phyloP scores from a whole-genome alignment of 35 echinoderm and acorn worm species.

The Amphiura filiformis region DNA sequence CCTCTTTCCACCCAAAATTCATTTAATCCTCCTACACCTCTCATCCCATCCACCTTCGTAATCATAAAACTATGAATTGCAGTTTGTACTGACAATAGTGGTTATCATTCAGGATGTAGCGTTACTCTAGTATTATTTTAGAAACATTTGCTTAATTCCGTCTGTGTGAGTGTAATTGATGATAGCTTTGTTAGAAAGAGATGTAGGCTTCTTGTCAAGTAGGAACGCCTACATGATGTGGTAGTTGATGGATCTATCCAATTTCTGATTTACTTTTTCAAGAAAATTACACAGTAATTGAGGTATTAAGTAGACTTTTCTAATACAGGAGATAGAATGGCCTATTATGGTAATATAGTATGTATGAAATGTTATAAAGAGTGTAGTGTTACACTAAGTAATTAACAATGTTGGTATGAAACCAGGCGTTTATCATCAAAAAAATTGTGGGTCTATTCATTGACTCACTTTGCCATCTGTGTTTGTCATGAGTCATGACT shows the following conservation, averaged over 20 bases:
- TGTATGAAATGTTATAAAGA: not conserved
- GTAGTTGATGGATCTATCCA: not conserved
- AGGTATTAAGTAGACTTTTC: not conserved
- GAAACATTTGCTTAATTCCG: no score
- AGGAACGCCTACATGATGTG: not conserved
- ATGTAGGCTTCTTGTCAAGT: not conserved
- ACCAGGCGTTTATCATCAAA: slow-evolving; percentile 9
- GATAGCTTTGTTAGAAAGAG: no score
- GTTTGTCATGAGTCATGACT: not conserved
- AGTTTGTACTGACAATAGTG: no score
- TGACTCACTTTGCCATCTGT: slow-evolving; percentile 6
- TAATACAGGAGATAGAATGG: not conserved
- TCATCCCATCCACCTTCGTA: no score
- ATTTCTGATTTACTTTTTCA: not conserved
- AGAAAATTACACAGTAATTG: not conserved
- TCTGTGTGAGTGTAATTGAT: no score
- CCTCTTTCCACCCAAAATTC: no score
- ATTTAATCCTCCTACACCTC: no score
- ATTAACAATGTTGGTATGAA: not conserved
- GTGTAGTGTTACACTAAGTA: not conserved
- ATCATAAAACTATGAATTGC: no score
- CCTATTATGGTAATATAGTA: not conserved
- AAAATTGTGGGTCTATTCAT: not conserved
- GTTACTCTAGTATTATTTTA: no score
- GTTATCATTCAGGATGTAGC: no score